These are phyloP conservation scores for Lethenteron reissneri DNA, from an alignment of 2,113 vertebrate species.

Conservation along the genomic window DNA sequence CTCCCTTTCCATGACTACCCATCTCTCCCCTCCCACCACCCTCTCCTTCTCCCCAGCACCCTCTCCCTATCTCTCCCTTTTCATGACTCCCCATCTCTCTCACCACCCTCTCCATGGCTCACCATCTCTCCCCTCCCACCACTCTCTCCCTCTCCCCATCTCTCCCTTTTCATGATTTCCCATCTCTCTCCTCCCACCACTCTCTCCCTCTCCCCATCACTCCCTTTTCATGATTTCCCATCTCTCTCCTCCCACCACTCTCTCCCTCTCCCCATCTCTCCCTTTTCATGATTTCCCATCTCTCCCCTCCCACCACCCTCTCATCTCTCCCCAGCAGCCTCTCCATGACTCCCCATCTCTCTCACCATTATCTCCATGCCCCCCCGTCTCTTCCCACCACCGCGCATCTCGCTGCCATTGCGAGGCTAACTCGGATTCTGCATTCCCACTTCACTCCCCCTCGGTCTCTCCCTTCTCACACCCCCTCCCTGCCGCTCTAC, in stretches of 20 bases:
- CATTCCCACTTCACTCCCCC: no score
- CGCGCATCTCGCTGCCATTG: no score
- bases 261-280: not conserved
- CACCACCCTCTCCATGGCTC: fast-evolving
- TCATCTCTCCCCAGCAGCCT: not conserved
- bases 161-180: not conserved
- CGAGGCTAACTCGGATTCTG: no score
- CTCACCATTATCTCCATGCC: fast-evolving
- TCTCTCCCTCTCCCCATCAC: not conserved
- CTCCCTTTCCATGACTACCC: not conserved
- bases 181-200: not conserved
- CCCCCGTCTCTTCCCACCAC: no score
- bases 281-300: not conserved
- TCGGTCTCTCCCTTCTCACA: not conserved
- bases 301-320: fast-evolving
- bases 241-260: not conserved
- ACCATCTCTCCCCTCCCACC: no score
- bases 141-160: no score
- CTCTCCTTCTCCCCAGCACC: no score
- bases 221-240: no score
- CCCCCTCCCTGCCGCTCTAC: fast-evolving
- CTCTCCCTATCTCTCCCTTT: not conserved
- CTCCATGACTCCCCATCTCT: not conserved
- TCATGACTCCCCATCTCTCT: not conserved
- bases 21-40: not conserved